A percentile compares a stretch with the other conserved stretches of the same genome.
These are phyloP conservation scores for Meiosimyza decipiens DNA, from an alignment of 2,888 invertebrate genomes.

Conservation along the genomic window DNA sequence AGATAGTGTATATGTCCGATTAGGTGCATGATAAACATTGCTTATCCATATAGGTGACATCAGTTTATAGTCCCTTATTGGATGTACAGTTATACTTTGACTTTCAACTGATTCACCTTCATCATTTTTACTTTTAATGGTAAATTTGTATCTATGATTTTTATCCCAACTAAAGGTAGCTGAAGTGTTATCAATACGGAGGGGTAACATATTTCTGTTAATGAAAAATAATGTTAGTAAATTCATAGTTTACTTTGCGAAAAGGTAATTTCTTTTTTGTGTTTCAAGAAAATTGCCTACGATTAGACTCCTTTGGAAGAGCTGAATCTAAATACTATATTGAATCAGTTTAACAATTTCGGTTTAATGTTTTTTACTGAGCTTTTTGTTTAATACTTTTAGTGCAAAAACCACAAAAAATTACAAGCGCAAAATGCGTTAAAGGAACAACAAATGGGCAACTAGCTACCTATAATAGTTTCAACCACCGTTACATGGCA, in stretches of 20 bases:
- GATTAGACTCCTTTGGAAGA: neutral
- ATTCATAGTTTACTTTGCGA: neutral
- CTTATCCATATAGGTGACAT: constrained; percentile 68
- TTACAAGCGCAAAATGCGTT: no score
- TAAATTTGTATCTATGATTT: constrained; percentile 47
- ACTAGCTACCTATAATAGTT: no score
- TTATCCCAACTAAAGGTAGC: constrained; percentile 48
- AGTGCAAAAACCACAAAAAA: no score
- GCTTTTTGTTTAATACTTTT: no score
- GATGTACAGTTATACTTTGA: constrained; percentile 42
- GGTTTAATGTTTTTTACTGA: no score
- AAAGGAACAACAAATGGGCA: no score
- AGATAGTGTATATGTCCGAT: constrained; percentile 77
- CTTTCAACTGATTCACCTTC: constrained; percentile 47
- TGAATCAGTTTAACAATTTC: no score
- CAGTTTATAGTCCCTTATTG: constrained; percentile 34
- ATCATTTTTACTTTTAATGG: constrained; percentile 49
- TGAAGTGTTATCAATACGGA: constrained; percentile 45
- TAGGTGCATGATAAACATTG: constrained; percentile 73
- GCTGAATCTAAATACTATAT: no score
- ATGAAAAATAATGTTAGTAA: neutral
- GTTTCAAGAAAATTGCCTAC: neutral
- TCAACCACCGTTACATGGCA: no score
- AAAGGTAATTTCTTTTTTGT: neutral
- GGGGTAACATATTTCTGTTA: constrained; percentile 33